These are phyloP conservation scores for Drosophila cognata DNA, from an alignment of 2,888 invertebrate species.

Conservation along the genomic window DNA sequence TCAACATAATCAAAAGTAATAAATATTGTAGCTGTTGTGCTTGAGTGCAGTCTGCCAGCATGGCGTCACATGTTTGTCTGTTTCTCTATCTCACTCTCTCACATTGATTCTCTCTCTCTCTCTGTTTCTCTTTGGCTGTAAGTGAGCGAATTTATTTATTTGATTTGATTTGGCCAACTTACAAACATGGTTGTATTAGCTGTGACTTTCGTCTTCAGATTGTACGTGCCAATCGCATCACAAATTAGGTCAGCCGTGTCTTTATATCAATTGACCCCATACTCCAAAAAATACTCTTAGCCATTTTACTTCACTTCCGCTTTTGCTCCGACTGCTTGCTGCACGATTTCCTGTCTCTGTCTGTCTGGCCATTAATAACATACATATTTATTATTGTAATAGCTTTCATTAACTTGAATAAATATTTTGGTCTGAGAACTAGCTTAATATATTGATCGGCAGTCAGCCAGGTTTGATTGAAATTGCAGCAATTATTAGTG, in stretches of 20 bases:
- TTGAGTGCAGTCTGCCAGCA: constrained; percentile 72
- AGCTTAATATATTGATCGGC: constrained; percentile 6
- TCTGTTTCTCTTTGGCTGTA: constrained; percentile 11
- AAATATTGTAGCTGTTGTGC: constrained; percentile 79
- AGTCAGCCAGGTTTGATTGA: background rate
- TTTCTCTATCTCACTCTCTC: background rate
- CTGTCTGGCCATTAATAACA: background rate
- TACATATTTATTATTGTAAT: constrained; percentile 22
- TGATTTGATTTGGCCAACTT: constrained; percentile 67
- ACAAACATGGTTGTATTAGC: constrained; percentile 30
- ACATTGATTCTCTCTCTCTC: background rate
- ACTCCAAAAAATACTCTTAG: background rate
- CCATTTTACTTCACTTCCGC: constrained; percentile 25
- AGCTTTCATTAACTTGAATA: constrained; percentile 42
- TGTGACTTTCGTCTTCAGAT: constrained; percentile 36
- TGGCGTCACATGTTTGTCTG: constrained; percentile 60
- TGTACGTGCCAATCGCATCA: constrained; percentile 61
- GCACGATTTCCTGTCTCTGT: constrained; percentile 35
- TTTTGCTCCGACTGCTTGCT: constrained; percentile 6
- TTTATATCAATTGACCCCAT: constrained; percentile 4
- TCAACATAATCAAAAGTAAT: constrained; percentile 80
- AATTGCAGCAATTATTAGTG: background rate
- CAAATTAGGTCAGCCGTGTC: constrained; percentile 56
- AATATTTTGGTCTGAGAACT: constrained; percentile 34
- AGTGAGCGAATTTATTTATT: constrained; percentile 59